These are phyloP conservation scores for western clawed frog (Xenopus tropicalis) DNA, from an alignment of 2,113 vertebrate genomes.

Conservation along the genomic window UCB_Xtro_10.0 CM004443.2:143732001-143732500, in stretches of 20 bases:
- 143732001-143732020: conserved; percentile 2
- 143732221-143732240: conserved; percentile 16
- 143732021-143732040: neutral
- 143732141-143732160: conserved; percentile 9
- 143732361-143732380: conserved; percentile 40
- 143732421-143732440: conserved; percentile 44
- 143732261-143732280: conserved; percentile 22
- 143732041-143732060: neutral
- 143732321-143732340: conserved; percentile 26
- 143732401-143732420: conserved; percentile 44
- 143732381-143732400: conserved; percentile 45
- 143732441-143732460: conserved; percentile 38
- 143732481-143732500: conserved; percentile 43
- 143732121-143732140: conserved; percentile 25
- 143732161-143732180: conserved; percentile 32
- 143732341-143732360: conserved; percentile 18
- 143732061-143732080: neutral
- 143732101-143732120: conserved; percentile 21
- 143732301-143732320: conserved; percentile 30
- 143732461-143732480: conserved; percentile 41
- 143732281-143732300: conserved; percentile 39
- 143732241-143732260: conserved; percentile 9
- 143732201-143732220: conserved; percentile 35
- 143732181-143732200: conserved; percentile 9
- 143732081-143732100: conserved; percentile 16